Percentiles rank a stretch among this genome's conserved stretches.
Conservation (phyloP, 1,140 invertebrate genomes). For the Zaprionus inermis region DNA sequence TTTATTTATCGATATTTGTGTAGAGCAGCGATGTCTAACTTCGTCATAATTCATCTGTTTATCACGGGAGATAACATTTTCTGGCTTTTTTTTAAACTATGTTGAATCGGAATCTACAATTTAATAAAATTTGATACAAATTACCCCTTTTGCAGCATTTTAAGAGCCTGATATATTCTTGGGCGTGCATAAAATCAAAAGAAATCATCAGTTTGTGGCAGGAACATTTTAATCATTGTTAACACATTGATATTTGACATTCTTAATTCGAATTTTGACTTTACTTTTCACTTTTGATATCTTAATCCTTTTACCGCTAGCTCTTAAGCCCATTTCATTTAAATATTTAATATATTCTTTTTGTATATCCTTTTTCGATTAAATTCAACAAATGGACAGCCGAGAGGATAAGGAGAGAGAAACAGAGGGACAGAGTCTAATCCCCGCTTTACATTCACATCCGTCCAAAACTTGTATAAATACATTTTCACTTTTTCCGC, state of each 20-base stretch:
- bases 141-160: too few species aligned
- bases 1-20: neutral
- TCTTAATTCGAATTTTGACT: neutral
- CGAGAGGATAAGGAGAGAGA: neutral
- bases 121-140: too few species aligned
- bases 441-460: neutral
- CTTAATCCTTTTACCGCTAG: neutral
- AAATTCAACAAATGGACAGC: neutral
- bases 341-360: neutral
- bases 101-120: too few species aligned
- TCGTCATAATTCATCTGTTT: too few species aligned
- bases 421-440: neutral
- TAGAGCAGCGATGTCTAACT: too few species aligned
- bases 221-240: too few species aligned
- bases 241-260: neutral
- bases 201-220: too few species aligned
- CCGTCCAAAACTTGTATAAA: neutral
- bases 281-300: neutral
- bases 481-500: constrained; percentile 11
- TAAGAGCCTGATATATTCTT: too few species aligned
- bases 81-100: too few species aligned
- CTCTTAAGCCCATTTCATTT: neutral
- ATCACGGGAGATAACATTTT: too few species aligned
- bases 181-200: too few species aligned
- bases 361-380: neutral